phyloP scores from a whole-genome alignment of 1,140 invertebrate species.

The Sarcophaga peregrina region DNA sequence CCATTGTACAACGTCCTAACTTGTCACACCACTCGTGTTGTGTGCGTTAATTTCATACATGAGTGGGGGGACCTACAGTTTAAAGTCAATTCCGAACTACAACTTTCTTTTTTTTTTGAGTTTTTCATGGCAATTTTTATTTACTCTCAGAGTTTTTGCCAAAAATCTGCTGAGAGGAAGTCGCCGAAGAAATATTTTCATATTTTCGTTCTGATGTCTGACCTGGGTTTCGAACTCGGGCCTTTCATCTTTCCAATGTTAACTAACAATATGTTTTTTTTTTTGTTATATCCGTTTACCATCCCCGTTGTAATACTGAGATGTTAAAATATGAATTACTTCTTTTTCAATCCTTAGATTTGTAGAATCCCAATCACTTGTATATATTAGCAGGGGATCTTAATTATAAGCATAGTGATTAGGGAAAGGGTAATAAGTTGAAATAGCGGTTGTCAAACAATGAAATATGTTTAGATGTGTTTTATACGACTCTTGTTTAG shows the following conservation, averaged over 20 bases:
- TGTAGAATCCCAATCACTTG: neutral
- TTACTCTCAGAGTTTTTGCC: no score
- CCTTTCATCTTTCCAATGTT: neutral
- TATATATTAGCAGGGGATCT: constrained; percentile 32
- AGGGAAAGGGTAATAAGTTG: constrained; percentile 25
- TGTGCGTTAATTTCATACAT: no score
- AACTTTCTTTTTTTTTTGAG: no score
- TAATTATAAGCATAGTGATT: constrained; percentile 11
- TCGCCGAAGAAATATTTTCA: no score
- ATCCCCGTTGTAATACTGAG: constrained; percentile 21
- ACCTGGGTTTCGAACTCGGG: no score
- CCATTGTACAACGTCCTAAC: no score
- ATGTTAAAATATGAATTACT: constrained; percentile 10
- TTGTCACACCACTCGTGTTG: no score
- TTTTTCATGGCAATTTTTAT: no score
- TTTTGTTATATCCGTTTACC: constrained; percentile 33
- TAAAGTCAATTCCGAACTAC: no score
- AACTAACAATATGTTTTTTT: neutral
- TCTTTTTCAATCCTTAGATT: neutral
- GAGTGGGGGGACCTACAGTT: no score
- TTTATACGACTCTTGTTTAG: neutral
- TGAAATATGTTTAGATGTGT: constrained; percentile 20
- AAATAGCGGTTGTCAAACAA: constrained; percentile 27
- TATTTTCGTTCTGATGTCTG: no score
- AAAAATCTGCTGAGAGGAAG: no score